These are phyloP conservation scores for Goniozus legneri DNA, from an alignment of 1,140 invertebrate genomes.

Conservation along the genomic window DNA sequence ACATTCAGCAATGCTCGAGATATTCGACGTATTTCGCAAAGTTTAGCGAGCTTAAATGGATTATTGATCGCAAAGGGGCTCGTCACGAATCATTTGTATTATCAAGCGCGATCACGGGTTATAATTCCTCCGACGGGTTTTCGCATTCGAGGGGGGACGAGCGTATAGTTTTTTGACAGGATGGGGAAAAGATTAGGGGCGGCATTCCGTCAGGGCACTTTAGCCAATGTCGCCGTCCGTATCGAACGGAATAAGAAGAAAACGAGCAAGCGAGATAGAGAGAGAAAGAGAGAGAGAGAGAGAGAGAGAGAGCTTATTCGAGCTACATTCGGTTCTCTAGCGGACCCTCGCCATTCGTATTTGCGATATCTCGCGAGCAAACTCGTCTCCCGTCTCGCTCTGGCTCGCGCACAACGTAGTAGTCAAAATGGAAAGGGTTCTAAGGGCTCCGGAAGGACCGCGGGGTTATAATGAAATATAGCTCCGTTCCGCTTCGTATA, in stretches of 20 bases:
- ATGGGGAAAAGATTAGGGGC: constrained; percentile 32
- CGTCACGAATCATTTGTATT: constrained; percentile 7
- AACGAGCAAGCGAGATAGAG: too few species aligned
- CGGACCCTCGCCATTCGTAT: constrained; percentile 7
- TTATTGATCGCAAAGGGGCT: constrained; percentile 12
- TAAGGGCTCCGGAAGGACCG: constrained; percentile 41
- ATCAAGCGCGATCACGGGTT: constrained; percentile 19
- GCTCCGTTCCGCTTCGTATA: constrained; percentile 51
- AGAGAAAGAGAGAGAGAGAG: too few species aligned
- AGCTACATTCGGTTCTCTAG: too few species aligned
- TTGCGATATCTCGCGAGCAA: constrained; percentile 25
- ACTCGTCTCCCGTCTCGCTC: constrained; percentile 26
- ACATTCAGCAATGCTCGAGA: too few species aligned
- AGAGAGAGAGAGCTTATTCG: too few species aligned
- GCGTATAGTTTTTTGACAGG: constrained; percentile 22
- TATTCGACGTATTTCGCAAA: too few species aligned
- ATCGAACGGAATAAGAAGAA: too few species aligned
- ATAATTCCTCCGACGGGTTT: constrained; percentile 16
- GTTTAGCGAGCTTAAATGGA: too few species aligned
- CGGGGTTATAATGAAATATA: constrained; percentile 57
- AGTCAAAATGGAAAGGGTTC: constrained; percentile 49
- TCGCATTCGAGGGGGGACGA: not conserved
- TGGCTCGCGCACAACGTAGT: too few species aligned
- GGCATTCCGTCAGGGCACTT: constrained; percentile 29
- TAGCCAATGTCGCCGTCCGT: constrained; percentile 30